Evolutionary conservation across 2,888 invertebrate species (phyloP), one percentile per base, ranked within the genome.

Genomic region (Adelphocoris suturalis): DNA sequence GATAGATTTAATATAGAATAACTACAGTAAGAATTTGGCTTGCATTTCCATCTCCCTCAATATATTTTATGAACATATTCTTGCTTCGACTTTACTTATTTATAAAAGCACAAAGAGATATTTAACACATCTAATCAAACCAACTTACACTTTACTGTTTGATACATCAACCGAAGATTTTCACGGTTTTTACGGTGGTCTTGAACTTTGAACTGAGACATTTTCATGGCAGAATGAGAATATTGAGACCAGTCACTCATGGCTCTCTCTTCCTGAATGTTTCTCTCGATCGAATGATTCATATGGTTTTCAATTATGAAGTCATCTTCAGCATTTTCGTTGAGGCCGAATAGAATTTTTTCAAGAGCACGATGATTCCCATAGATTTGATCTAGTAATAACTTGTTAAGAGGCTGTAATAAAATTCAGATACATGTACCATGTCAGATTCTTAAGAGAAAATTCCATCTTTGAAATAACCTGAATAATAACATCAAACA

Each of bases 121-220:
- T n/a, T n/a, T 37, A 7, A 37, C 7, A 37, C 37, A 7, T 52
- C 52, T 7, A 52, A 3, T 16, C n/a, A 27, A n/a, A 76, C n/a
- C 14, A 61, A 86, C 89, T 85, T 81, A 90, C 91, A 91, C 86
- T 90, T 91, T 12, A 91, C 90, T 12, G 91, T 91, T 19, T 91
- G 91, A 47, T 91, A 91, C 55, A 91, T 68, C 84, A 75, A 68
- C 23, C 55, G 47, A 23, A 91, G 86, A 37, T 91, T 91, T 88
- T 90, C 91, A 76, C 89, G 85, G 47, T 90, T 90, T 61, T 91
- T 91, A 16, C 61, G 37, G 4, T 48, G 82, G 47, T 82, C 80
- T 0, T 75, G 14, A 12, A 28, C 68, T 61, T 81, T 68, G 46
- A 14, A 55, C 47, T 78, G 88, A 16, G 80, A 11, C 52, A 12